Percentiles rank a stretch among this genome's conserved stretches.
Evolutionary conservation across 2,888 invertebrate species (phyloP).

Genomic region (Baronia brevicornis): DNA sequence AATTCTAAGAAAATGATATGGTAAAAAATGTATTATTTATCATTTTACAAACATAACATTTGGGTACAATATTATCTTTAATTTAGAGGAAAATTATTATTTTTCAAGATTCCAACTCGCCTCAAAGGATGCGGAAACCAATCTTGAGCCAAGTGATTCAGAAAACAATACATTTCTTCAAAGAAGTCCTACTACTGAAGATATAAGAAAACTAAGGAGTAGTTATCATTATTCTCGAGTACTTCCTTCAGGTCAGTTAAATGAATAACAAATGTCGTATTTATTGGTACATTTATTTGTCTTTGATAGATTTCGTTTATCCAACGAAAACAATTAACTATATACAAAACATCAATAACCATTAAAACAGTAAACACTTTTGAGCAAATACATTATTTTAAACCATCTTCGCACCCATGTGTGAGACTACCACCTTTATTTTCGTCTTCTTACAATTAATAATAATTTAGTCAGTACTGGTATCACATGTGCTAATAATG

Average conservation of each 20-base stretch:
- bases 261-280: neutral
- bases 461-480: slow-evolving; percentile 49
- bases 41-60: too few species aligned
- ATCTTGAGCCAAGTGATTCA: slow-evolving; percentile 15
- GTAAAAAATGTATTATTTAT: too few species aligned
- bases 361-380: slow-evolving; percentile 29
- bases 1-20: too few species aligned
- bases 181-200: slow-evolving; percentile 30
- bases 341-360: slow-evolving; percentile 39
- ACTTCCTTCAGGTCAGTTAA: slow-evolving; percentile 24
- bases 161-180: slow-evolving; percentile 22
- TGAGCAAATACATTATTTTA: slow-evolving; percentile 35
- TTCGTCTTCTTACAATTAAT: slow-evolving; percentile 35
- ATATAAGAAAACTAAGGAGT: slow-evolving; percentile 39
- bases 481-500: slow-evolving; percentile 36
- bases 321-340: slow-evolving; percentile 41
- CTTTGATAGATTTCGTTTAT: slow-evolving; percentile 31
- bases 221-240: slow-evolving; percentile 22
- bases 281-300: slow-evolving; percentile 18
- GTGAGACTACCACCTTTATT: slow-evolving; percentile 46
- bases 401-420: slow-evolving; percentile 28
- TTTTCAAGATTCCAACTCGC: slow-evolving; percentile 29
- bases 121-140: slow-evolving; percentile 16
- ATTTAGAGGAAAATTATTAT: slow-evolving; percentile 2
- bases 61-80: too few species aligned